Evolutionary conservation across 2,888 invertebrate species (phyloP).

Genomic region (Oligia fasciuncula): DNA sequence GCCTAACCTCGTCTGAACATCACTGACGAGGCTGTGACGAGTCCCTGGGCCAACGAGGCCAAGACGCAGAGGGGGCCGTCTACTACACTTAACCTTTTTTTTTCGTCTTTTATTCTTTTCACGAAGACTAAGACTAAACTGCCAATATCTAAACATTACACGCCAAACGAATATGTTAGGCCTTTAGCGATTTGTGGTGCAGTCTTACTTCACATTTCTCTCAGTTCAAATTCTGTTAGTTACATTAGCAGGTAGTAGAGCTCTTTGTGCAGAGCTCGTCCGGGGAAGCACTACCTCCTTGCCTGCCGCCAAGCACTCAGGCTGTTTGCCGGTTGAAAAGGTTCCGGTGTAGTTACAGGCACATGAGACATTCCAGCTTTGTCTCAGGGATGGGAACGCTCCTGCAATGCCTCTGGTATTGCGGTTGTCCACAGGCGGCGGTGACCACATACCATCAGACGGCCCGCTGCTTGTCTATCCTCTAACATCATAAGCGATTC

Average conservation of each 20-base stretch:
- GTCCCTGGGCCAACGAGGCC: neutral
- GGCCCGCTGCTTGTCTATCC: neutral
- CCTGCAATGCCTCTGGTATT: neutral
- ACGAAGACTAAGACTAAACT: neutral
- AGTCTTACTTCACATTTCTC: neutral
- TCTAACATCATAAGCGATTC: too few species aligned
- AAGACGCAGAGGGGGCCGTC: neutral
- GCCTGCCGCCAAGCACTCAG: neutral
- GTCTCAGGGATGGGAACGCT: neutral
- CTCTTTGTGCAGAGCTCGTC: slow-evolving; percentile 1
- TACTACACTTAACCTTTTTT: neutral
- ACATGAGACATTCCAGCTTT: neutral
- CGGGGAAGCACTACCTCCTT: slow-evolving; percentile 18
- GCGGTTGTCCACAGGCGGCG: neutral
- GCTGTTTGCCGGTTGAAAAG: neutral
- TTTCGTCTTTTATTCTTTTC: neutral
- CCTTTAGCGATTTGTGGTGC: neutral
- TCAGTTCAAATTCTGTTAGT: neutral
- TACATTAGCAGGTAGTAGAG: neutral
- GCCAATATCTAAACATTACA: neutral
- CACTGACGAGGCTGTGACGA: neutral
- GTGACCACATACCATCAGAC: neutral
- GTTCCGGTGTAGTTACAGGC: neutral
- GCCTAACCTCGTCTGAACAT: neutral
- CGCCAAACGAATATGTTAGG: neutral